Evolutionary conservation across 2,888 invertebrate genomes (phyloP).

Genomic region (Morinoia aosen): DNA sequence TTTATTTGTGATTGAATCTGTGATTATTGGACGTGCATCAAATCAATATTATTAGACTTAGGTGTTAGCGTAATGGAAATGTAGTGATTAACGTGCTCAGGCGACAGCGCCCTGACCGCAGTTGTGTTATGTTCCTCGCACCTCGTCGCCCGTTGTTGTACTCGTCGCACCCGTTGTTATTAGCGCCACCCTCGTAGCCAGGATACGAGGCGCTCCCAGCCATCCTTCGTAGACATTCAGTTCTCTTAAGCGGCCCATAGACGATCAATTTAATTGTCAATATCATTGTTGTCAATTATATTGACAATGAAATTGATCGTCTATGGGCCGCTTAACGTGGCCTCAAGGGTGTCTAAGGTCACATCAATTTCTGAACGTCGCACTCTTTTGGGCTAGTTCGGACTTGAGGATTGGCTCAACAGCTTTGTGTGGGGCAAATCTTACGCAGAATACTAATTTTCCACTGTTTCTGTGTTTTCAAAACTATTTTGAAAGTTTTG

Average conservation of each 20-base stretch:
- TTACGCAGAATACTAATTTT: not conserved
- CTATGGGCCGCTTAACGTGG: too few species aligned
- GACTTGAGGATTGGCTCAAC: not conserved
- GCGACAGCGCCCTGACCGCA: not conserved
- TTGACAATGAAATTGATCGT: too few species aligned
- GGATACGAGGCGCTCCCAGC: too few species aligned
- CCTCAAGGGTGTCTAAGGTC: not conserved
- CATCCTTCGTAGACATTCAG: not conserved
- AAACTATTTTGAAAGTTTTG: not conserved
- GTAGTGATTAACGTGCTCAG: not conserved
- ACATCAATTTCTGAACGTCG: not conserved
- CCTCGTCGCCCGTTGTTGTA: not conserved
- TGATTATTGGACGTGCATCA: slow-evolving; percentile 31
- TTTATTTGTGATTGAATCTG: slow-evolving; percentile 33
- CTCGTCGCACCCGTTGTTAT: not conserved
- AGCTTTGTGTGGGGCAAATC: not conserved
- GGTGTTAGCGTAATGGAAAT: not conserved
- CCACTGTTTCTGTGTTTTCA: not conserved
- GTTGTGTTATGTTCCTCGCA: not conserved
- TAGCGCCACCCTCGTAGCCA: not conserved
- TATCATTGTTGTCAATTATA: too few species aligned
- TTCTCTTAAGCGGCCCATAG: not conserved
- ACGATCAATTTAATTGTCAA: too few species aligned
- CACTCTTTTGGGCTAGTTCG: not conserved
- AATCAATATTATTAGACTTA: slow-evolving; percentile 15